Base-by-base conservation (phyloP, 2,888 invertebrate species). In the Hartigia nigra region DNA sequence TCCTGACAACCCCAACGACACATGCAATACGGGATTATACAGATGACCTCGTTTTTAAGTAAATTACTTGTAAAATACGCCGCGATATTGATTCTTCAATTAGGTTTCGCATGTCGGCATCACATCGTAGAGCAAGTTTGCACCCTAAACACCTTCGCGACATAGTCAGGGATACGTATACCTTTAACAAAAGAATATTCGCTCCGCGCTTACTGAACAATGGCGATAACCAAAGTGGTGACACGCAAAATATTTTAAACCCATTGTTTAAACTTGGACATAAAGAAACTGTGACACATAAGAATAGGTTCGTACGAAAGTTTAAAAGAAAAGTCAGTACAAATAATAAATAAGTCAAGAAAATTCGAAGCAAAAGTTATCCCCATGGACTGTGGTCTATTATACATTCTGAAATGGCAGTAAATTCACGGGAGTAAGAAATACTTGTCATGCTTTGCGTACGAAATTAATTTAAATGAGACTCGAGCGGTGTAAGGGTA, bases 21-120 rank as follows among this genome's bases (percentile, higher is more conserved):
- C 34, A 36, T 34, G 12, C 37, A 9, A 12, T 5, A 34, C 35
- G 37, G 75, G 36, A 74, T 77, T 70, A 74, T 79, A 77, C n/a
- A 77, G 74, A 79, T 77, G 79, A 79, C 79, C 79, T 77, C 74
- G 79, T 77, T 79, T 79, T 77, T 74, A 79, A 77, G 79, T 34
- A 74, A 79, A 79, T 79, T 70, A 74, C 74, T 74, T 55, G 75
- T 79, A 79, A 79, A 79, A 77, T 72, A 76, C 55, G 76, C 72
- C 35, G 31, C 35, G 79, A 75, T 79, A 79, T 79, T 70, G 79
- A 79, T 79, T 79, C 32, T 77, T 36, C 74, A 36, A 74, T 77
- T 74, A 79, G 32, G 77, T 74, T 77, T 55, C 36, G 76, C 74
- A 75, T 55, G 55, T 55, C 55, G 23, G 23, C 55, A 55, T 55